Percentiles rank a stretch among this genome's conserved stretches.
These are phyloP conservation scores for Mycteria americana DNA, from an alignment of 2,797 vertebrate species.

Conservation along the genomic window DNA sequence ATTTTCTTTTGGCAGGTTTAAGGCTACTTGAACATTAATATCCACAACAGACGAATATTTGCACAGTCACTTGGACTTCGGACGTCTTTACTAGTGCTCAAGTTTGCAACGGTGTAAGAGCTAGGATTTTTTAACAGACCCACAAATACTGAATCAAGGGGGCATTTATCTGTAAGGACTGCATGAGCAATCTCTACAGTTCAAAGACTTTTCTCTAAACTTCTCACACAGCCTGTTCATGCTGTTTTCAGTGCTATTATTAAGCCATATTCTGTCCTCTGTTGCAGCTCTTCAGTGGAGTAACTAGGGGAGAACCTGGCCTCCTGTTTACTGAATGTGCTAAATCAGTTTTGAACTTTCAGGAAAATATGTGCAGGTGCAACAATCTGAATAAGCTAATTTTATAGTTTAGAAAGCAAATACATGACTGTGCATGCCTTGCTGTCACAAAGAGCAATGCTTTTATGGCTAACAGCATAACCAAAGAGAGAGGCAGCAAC, in stretches of 20 bases:
- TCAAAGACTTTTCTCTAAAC: background rate
- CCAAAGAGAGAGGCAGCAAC: constrained; percentile 5
- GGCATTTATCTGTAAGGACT: background rate
- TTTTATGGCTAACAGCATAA: background rate
- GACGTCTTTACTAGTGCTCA: background rate
- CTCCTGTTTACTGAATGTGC: background rate
- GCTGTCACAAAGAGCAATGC: background rate
- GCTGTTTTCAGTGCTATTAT: background rate
- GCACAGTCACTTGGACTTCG: background rate
- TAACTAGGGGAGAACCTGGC: background rate
- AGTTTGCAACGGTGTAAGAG: background rate
- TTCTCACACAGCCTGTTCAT: background rate
- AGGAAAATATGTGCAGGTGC: background rate
- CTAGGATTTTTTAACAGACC: background rate
- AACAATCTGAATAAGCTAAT: background rate
- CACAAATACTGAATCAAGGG: background rate
- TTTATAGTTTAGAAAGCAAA: background rate
- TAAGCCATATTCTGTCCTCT: background rate
- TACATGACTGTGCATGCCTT: background rate
- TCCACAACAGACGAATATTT: background rate
- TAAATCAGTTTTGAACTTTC: background rate
- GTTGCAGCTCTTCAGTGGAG: background rate
- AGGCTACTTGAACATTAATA: background rate
- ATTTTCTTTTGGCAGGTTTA: background rate
- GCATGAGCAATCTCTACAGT: background rate